Percentiles rank a stretch among this genome's conserved stretches.
These are phyloP conservation scores for Drosophila affinis DNA, from an alignment of 2,888 invertebrate genomes.

Conservation along the genomic window DNA sequence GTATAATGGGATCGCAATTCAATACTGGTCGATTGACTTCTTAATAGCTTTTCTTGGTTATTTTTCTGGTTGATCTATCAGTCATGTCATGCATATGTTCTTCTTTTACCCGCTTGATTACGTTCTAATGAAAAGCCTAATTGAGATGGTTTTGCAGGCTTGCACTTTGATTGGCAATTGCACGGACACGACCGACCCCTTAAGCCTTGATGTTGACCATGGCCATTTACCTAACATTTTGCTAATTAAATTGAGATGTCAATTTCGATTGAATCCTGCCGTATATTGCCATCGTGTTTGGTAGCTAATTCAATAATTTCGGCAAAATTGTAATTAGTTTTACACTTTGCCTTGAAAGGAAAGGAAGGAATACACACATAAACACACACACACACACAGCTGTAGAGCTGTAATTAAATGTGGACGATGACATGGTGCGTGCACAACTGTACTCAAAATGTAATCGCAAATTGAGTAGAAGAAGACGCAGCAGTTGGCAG, in stretches of 20 bases:
- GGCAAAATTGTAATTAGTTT: slow-evolving; percentile 35
- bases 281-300: not conserved
- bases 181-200: not conserved
- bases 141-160: not conserved
- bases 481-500: slow-evolving; percentile 22
- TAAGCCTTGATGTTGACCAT: not conserved
- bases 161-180: not conserved
- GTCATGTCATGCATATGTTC: not conserved
- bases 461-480: not conserved
- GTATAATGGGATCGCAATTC: no score
- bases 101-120: not conserved
- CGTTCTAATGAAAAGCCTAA: not conserved
- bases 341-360: slow-evolving; percentile 18
- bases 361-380: not conserved
- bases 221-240: slow-evolving; percentile 8
- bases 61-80: not conserved
- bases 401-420: no score
- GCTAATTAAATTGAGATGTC: slow-evolving; percentile 29
- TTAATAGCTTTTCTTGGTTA: not conserved
- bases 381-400: no score
- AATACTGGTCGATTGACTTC: no score
- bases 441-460: not conserved
- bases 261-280: slow-evolving; percentile 5
- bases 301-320: slow-evolving; percentile 31
- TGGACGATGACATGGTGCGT: not conserved